Base-by-base conservation (phyloP, 2,113 vertebrate species). In the Spea bombifrons region DNA sequence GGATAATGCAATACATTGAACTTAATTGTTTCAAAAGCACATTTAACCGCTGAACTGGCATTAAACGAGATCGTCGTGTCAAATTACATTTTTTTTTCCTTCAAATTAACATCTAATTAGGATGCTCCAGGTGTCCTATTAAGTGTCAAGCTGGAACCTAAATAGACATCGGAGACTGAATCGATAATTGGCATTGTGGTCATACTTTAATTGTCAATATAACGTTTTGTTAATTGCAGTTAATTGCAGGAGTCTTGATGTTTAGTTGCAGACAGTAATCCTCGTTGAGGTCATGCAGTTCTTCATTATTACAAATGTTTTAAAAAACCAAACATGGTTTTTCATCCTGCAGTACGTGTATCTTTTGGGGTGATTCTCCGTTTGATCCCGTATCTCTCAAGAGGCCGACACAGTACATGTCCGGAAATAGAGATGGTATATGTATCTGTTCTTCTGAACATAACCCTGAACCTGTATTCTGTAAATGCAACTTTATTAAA, bases 51-150 rank as follows among this genome's bases (percentile, higher is more conserved):
- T 87, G 85, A 64, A 84, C 83, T 84, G 81, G 78, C 81, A 86
- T 85, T 83, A 85, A 88, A 81, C 55, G 80, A 81, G 77, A 71
- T 73, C 73, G 66, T 57, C 83, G 55, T 80, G 81, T 61, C 81
- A 86, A 89, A 91, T 88, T 90, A 83, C 82, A 84, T 82, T 88
- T 80, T 86, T 80, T 61, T 80, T 16, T 83, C 83, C 85, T 89
- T 30, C 30, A 30, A 89, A 92, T 86, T 91, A 85, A 81, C 70
- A 86, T 76, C 74, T 84, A 86, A 83, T 89, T 88, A 89, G 88
- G 86, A 83, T 88, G 72, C 75, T 55, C 71, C 84, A 82, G 84
- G 69, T 82, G 49, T 75, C 75, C 81, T 84, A 74, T 80, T 80
- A 80, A 76, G 59, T 83, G 78, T 83, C 83, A 76, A 74, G 10